Evolutionary conservation across 2,888 invertebrate species (phyloP).

Genomic region (Drosophila tripunctata): DNA sequence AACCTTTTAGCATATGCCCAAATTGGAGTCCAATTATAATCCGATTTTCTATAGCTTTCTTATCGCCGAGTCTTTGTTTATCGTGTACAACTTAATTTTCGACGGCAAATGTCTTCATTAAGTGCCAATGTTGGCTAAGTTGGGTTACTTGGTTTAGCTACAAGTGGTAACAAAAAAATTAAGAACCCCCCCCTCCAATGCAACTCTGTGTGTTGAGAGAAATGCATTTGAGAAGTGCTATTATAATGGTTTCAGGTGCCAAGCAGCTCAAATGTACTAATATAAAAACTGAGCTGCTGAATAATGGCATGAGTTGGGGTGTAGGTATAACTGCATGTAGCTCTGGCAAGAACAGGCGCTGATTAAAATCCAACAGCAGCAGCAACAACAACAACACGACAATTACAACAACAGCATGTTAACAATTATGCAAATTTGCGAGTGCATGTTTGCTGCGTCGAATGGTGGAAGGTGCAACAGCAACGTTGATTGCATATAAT

Average conservation of each 20-base stretch:
- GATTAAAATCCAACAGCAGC: slow-evolving; percentile 64
- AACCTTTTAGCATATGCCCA: slow-evolving; percentile 17
- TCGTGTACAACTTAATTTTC: slow-evolving; percentile 68
- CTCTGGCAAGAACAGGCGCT: slow-evolving; percentile 39
- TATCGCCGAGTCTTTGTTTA: slow-evolving; percentile 20
- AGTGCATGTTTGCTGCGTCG: slow-evolving; percentile 66
- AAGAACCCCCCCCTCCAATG: slow-evolving; percentile 17
- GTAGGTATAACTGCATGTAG: slow-evolving; percentile 37
- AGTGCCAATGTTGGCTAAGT: slow-evolving; percentile 23
- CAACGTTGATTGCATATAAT: slow-evolving; percentile 80
- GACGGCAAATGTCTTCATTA: slow-evolving; percentile 69
- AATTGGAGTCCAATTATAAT: slow-evolving; percentile 37
- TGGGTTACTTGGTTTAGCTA: too few species aligned
- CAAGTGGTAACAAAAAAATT: slow-evolving; percentile 29
- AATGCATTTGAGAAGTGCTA: slow-evolving; percentile 43
- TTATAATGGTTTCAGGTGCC: slow-evolving; percentile 65
- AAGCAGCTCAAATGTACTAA: slow-evolving; percentile 62
- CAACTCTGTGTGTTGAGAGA: background rate
- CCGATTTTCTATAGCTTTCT: slow-evolving; percentile 25
- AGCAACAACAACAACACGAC: slow-evolving; percentile 65
- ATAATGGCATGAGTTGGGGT: background rate
- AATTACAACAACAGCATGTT: slow-evolving; percentile 79
- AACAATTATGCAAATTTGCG: slow-evolving; percentile 83
- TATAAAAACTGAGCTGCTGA: slow-evolving; percentile 36
- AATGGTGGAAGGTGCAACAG: slow-evolving; percentile 39